Evolutionary conservation across 2,888 invertebrate genomes (phyloP).

Genomic region (Diarsia brunnea): DNA sequence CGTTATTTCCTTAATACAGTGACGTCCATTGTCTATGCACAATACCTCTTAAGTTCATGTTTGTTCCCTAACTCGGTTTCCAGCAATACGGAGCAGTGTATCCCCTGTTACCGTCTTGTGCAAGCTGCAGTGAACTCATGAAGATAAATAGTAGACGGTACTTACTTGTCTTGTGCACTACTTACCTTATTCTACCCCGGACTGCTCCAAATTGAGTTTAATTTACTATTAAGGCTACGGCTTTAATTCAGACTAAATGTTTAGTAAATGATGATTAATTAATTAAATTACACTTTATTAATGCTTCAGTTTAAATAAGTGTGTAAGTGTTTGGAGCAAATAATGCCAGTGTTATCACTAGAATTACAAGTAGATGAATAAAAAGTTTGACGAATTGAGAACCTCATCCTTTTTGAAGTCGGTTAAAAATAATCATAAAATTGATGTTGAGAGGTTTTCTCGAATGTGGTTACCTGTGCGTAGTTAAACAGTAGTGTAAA

Average conservation of each 20-base stretch:
- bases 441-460: too few species aligned
- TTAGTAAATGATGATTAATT: background rate
- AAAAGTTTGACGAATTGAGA: too few species aligned
- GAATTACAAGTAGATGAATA: too few species aligned
- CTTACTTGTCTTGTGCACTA: constrained; percentile 21
- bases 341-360: too few species aligned
- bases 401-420: too few species aligned
- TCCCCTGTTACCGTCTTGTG: constrained; percentile 35
- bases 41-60: background rate
- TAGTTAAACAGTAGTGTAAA: too few species aligned
- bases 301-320: too few species aligned
- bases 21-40: background rate
- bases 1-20: background rate
- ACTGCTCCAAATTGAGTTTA: background rate
- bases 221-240: background rate
- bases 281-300: too few species aligned
- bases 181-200: background rate
- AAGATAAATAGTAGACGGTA: constrained; percentile 33
- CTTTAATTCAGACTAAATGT: background rate
- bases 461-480: too few species aligned
- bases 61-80: constrained; percentile 18
- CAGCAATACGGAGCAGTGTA: constrained; percentile 5
- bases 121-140: constrained; percentile 30
- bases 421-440: too few species aligned
- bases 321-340: too few species aligned